Base-by-base conservation (phyloP, 2,113 vertebrate species). In the Abramis brama region DNA sequence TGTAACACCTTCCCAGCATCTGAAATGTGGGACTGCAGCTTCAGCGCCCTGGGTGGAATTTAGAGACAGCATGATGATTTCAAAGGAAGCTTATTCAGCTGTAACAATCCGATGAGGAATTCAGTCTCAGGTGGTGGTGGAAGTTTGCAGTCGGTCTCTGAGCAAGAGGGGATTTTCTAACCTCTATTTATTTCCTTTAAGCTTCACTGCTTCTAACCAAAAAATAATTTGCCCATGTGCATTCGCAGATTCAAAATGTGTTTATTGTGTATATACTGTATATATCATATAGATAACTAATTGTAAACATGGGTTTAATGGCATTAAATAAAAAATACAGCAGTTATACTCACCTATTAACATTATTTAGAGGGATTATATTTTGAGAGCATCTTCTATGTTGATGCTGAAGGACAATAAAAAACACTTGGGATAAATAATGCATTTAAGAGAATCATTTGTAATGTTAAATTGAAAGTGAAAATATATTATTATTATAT, bases 21-120 rank as follows among this genome's bases (percentile, higher is more conserved):
- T 79, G 66, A 85, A 88, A 57, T 64, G 43, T 5, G 13, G 25
- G 57, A 17, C 21, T 70, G 87, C 57, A 85, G 76, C 75, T 55
- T 87, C 52, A 85, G 83, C 25, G 55, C 66, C 50, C 74, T 73
- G 23, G 71, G 43, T 85, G 87, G 86, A 90, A 91, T 91, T 89
- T 90, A 71, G 85, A 88, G 86, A 47, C 74, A 85, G 81, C 85
- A 83, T n/a, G 79, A 86, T 57, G 75, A 76, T 86, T 86, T 87
- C 52, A 79, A 33, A 79, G 55, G 43, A 74, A 71, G 86, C 76
- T 87, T 87, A 88, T 89, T 89, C 87, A 87, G 88, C 86, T 64
- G 76, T 90, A 86, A 84, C 91, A 86, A 84, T 82, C 74, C 55
- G 76, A 80, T 88, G 89, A 86, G 89, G 85, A 89, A 89, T 90